A percentile compares a stretch with the other conserved stretches of the same genome.
phyloP scores from a whole-genome alignment of 2,113 vertebrate species.

The Cacatua alba region DNA sequence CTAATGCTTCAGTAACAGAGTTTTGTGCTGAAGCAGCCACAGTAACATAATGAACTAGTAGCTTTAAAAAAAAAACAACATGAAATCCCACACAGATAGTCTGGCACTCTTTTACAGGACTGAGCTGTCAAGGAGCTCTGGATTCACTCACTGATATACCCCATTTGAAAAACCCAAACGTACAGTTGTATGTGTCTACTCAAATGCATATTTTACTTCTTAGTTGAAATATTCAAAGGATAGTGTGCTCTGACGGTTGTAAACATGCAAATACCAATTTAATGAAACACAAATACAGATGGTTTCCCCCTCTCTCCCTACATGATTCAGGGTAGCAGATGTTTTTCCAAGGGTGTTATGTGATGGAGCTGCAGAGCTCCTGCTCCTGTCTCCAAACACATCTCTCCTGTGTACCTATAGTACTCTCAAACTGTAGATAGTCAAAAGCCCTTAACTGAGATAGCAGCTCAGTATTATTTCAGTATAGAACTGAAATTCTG shows the following conservation, averaged over 20 bases:
- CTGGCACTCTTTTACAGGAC: background rate
- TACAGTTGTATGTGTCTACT: fast-evolving
- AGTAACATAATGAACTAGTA: background rate
- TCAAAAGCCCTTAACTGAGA: background rate
- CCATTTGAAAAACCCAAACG: background rate
- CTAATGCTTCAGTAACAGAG: background rate
- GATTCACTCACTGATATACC: background rate
- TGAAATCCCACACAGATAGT: background rate
- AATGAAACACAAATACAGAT: background rate
- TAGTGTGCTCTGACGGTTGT: background rate
- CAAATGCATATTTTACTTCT: background rate
- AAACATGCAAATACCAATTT: background rate
- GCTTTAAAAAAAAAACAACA: background rate
- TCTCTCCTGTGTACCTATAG: background rate
- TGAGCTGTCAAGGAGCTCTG: background rate
- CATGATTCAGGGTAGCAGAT: background rate
- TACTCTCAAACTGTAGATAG: background rate
- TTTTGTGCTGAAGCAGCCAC: background rate
- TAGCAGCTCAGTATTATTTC: background rate
- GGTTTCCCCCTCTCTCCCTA: background rate
- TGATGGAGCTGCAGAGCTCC: background rate
- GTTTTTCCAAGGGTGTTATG: background rate
- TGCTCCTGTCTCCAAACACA: background rate
- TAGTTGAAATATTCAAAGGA: background rate
- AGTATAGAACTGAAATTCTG: background rate